These are phyloP conservation scores for Otocyon megalotis DNA, from an alignment of 2,113 vertebrate genomes.

Conservation along the genomic window DNA sequence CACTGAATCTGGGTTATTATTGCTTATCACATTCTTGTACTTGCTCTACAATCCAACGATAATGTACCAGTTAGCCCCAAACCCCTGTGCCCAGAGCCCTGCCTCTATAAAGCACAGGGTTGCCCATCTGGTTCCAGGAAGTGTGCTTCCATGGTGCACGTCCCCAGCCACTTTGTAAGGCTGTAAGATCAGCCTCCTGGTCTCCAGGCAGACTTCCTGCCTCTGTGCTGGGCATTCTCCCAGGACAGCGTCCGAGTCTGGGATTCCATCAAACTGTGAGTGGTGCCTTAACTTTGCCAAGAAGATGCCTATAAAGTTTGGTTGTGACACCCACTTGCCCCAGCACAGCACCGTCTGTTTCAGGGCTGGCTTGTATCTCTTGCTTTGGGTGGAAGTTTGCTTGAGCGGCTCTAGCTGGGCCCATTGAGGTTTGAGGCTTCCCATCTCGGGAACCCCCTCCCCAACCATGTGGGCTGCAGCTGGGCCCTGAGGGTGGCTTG, in stretches of 20 bases:
- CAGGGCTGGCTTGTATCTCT: not conserved
- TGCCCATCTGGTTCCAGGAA: not conserved
- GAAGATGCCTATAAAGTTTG: not conserved
- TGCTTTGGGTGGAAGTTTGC: not conserved
- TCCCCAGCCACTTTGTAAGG: not conserved
- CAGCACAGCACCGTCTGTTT: rapidly evolving
- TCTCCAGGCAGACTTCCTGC: not conserved
- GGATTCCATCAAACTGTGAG: not conserved
- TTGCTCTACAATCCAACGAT: too few relatives aligned
- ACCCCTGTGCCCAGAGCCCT: not conserved
- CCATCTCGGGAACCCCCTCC: rapidly evolving
- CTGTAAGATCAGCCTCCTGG: not conserved
- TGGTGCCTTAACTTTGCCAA: not conserved
- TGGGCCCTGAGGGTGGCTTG: not conserved
- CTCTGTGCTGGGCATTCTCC: not conserved
- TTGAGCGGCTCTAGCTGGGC: not conserved
- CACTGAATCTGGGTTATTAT: not conserved
- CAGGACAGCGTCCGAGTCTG: not conserved
- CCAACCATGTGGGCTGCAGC: rapidly evolving
- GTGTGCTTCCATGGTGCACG: not conserved
- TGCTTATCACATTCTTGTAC: not conserved
- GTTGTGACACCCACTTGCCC: rapidly evolving
- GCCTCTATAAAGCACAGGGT: not conserved
- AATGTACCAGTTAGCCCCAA: not conserved
- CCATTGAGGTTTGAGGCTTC: not conserved